These are phyloP conservation scores for Butorides virescens DNA, from an alignment of 2,113 vertebrate genomes.

Conservation along the genomic window DNA sequence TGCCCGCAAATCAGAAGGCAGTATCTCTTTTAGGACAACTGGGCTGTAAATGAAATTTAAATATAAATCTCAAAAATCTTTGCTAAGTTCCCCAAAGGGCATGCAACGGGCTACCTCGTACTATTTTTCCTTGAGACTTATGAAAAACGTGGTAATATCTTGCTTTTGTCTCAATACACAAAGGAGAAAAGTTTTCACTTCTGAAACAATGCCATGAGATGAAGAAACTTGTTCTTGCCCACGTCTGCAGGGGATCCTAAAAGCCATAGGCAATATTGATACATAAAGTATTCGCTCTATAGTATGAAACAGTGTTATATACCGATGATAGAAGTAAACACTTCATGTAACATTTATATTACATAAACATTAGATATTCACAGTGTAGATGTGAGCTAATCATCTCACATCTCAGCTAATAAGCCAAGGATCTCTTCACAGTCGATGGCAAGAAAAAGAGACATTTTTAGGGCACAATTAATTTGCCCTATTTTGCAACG, in stretches of 20 bases:
- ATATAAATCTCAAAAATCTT: neutral
- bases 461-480: constrained; percentile 55
- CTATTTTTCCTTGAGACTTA: neutral
- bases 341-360: neutral
- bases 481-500: constrained; percentile 3
- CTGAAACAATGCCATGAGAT: neutral
- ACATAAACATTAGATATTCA: neutral
- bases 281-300: neutral
- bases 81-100: neutral
- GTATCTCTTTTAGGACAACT: neutral
- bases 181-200: neutral
- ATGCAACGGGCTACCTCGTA: neutral
- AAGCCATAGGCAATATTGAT: neutral
- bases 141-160: neutral
- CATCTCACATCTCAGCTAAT: neutral
- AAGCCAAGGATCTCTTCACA: neutral
- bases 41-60: neutral
- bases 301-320: neutral
- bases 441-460: neutral
- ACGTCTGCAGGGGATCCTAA: neutral
- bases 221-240: neutral
- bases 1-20: neutral
- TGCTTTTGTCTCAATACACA: neutral
- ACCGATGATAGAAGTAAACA: neutral
- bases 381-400: neutral